phyloP scores from a whole-genome alignment of 2,888 invertebrate species.

The Eledona agricola region DNA sequence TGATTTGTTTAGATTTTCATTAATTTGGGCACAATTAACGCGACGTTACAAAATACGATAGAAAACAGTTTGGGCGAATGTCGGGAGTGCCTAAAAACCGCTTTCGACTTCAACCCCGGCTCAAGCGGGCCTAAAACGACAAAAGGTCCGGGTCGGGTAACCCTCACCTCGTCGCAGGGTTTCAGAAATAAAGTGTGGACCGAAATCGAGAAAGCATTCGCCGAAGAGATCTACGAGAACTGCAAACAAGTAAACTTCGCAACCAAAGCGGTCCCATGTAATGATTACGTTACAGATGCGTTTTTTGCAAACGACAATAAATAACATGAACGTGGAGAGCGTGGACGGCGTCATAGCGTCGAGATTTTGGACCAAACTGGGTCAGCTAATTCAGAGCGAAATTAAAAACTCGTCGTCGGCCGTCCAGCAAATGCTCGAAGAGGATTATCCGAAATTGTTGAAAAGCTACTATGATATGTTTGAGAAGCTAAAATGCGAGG shows the following conservation, averaged over 20 bases:
- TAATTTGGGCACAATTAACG: constrained; percentile 62
- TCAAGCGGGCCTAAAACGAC: constrained; percentile 44
- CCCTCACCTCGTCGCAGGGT: constrained; percentile 60
- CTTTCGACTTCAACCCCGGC: constrained; percentile 62
- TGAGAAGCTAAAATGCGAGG: constrained; percentile 71
- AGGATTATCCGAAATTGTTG: constrained; percentile 87
- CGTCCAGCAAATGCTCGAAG: constrained; percentile 84
- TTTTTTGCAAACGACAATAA: constrained; percentile 65
- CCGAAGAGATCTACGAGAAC: constrained; percentile 75
- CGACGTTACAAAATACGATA: constrained; percentile 66
- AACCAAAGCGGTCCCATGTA: constrained; percentile 17
- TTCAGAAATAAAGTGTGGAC: constrained; percentile 82
- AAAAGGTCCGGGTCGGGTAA: constrained; percentile 68
- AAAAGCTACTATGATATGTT: constrained; percentile 81
- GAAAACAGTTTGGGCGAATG: constrained; percentile 66
- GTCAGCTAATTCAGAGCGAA: constrained; percentile 64
- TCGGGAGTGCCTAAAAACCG: constrained; percentile 64
- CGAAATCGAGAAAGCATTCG: constrained; percentile 86
- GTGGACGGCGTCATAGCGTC: constrained; percentile 63
- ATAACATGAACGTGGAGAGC: constrained; percentile 63
- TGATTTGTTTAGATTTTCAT: constrained; percentile 57
- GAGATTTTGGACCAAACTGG: constrained; percentile 66
- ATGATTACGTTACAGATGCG: constrained; percentile 58
- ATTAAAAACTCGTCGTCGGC: constrained; percentile 66
- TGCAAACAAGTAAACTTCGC: constrained; percentile 80